Evolutionary conservation across 2,797 vertebrate genomes (phyloP).

Genomic region (Gymnoscopelus braueri): DNA sequence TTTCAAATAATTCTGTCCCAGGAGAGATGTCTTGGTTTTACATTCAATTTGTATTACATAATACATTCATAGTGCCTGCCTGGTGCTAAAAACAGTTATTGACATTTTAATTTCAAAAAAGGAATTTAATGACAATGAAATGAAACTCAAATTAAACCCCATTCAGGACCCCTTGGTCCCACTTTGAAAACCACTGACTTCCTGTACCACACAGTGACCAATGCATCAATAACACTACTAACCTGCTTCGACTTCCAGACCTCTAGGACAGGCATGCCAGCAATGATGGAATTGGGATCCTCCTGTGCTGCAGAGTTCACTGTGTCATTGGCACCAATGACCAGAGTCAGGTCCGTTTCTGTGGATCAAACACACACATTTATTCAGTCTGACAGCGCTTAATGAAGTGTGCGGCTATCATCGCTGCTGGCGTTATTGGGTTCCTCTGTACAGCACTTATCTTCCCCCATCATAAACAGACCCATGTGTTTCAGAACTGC

Average conservation of each 20-base stretch:
- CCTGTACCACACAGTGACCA: background rate
- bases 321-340: constrained; percentile 82
- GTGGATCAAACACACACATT: constrained; percentile 40
- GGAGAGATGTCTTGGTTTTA: background rate
- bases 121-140: background rate
- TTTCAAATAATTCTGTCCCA: background rate
- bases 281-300: constrained; percentile 81
- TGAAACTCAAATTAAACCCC: no score
- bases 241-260: constrained; percentile 84
- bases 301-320: constrained; percentile 84
- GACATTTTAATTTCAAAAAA: no score
- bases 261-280: constrained; percentile 79
- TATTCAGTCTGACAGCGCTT: constrained; percentile 3
- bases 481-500: constrained; percentile 65
- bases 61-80: no score
- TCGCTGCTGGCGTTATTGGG: constrained; percentile 24
- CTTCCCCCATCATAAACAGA: constrained; percentile 67
- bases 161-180: no score
- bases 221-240: background rate
- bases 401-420: constrained; percentile 6
- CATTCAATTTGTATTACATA: background rate
- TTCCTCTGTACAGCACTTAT: constrained; percentile 50
- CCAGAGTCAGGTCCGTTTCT: constrained; percentile 82
- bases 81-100: no score
- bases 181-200: background rate